Conservation (phyloP, 2,113 vertebrate genomes). For the Leptosomus discolor region DNA sequence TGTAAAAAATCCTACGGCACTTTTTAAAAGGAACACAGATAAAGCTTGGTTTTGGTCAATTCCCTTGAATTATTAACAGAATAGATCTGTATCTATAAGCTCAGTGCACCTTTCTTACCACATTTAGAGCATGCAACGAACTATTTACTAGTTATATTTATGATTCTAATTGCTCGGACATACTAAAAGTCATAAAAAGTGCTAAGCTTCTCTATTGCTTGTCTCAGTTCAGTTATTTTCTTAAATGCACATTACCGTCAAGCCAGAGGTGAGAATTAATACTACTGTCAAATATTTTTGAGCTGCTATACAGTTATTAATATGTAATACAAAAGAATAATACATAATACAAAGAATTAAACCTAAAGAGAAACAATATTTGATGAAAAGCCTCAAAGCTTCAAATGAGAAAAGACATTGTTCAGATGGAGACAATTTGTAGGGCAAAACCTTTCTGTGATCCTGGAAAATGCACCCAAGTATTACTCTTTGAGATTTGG, state of each 20-base stretch:
- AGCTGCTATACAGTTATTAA: neutral
- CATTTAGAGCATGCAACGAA: neutral
- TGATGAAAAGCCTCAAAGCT: neutral
- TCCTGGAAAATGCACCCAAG: neutral
- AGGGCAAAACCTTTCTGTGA: neutral
- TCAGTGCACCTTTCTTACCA: neutral
- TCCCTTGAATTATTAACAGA: neutral
- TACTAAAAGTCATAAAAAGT: neutral
- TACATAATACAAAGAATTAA: neutral
- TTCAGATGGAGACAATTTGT: neutral
- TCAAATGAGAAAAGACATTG: neutral
- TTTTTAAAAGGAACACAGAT: neutral
- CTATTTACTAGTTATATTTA: neutral
- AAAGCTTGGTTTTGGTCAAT: neutral
- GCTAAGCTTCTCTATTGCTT: neutral
- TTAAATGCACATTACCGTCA: neutral
- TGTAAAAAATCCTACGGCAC: neutral
- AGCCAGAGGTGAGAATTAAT: conserved; percentile 8
- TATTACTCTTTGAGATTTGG: neutral
- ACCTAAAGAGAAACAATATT: neutral
- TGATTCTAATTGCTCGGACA: no score
- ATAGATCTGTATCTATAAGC: neutral
- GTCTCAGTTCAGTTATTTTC: conserved; percentile 10
- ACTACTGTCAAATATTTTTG: neutral
- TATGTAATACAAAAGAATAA: no score